Evolutionary conservation across 2,113 vertebrate genomes (phyloP).

Genomic region (Saguinus imperator): DNA sequence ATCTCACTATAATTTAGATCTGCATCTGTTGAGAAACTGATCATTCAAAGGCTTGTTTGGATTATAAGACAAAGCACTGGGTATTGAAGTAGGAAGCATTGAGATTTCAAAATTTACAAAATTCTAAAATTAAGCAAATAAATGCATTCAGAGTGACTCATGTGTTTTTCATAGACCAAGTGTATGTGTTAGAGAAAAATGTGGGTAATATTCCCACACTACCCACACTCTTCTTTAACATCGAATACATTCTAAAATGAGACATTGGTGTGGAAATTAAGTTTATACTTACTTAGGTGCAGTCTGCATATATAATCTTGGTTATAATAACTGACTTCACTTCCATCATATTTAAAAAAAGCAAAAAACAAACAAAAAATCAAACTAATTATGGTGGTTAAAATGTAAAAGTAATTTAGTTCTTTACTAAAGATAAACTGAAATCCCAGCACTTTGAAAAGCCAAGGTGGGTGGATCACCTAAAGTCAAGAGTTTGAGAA

Average conservation of each 20-base stretch:
- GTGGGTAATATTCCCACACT: background rate
- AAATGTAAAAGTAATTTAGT: background rate
- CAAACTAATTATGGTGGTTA: background rate
- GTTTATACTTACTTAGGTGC: background rate
- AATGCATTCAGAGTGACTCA: background rate
- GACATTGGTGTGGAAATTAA: background rate
- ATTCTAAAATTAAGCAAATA: slow-evolving; percentile 26
- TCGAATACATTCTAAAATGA: background rate
- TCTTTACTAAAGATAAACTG: background rate
- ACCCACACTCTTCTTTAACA: background rate
- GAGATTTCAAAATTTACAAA: background rate
- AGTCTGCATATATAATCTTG: background rate
- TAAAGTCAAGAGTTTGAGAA: too few relatives aligned
- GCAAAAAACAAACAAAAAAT: background rate
- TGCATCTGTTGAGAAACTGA: slow-evolving; percentile 21
- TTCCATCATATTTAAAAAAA: background rate
- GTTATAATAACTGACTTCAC: background rate
- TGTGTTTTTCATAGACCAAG: background rate
- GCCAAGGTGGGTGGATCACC: too few relatives aligned
- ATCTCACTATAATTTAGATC: background rate
- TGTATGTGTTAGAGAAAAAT: background rate
- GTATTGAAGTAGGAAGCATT: background rate
- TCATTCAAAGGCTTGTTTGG: background rate
- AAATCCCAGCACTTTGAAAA: too few relatives aligned
- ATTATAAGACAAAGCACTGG: background rate